Evolutionary conservation across 2,888 invertebrate genomes (phyloP).

Genomic region (Orthosia gothica): DNA sequence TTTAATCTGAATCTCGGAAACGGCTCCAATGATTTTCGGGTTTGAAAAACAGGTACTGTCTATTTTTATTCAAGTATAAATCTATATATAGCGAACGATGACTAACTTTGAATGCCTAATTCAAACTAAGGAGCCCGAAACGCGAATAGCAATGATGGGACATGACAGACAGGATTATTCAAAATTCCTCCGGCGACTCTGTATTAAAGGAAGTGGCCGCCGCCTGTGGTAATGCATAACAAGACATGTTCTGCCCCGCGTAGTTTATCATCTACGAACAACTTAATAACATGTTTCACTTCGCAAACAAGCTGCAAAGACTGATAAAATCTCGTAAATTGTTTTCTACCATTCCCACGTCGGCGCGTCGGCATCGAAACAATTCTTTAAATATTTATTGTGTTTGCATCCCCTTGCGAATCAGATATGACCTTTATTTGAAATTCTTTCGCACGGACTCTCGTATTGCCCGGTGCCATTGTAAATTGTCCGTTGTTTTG

Average conservation of each 20-base stretch:
- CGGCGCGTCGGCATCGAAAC: constrained; percentile 39
- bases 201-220: constrained; percentile 39
- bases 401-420: constrained; percentile 45
- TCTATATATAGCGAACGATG: constrained; percentile 13
- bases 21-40: too few relatives aligned
- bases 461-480: constrained; percentile 7
- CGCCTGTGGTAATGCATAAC: constrained; percentile 31
- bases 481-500: constrained; percentile 5
- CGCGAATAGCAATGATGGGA: constrained; percentile 28
- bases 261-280: constrained; percentile 49
- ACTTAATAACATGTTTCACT: constrained; percentile 54
- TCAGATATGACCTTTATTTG: constrained; percentile 44
- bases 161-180: constrained; percentile 22
- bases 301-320: constrained; percentile 43
- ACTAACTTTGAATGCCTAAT: constrained; percentile 32
- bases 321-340: constrained; percentile 56
- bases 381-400: constrained; percentile 55
- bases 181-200: constrained; percentile 37
- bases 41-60: too few relatives aligned
- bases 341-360: constrained; percentile 54
- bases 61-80: background rate
- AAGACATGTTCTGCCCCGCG: constrained; percentile 26
- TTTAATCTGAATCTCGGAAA: too few relatives aligned
- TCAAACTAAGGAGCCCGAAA: constrained; percentile 1
- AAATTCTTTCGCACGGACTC: constrained; percentile 38